phyloP scores from a whole-genome alignment of 2,888 invertebrate species.

The Drosophila anceps region DNA sequence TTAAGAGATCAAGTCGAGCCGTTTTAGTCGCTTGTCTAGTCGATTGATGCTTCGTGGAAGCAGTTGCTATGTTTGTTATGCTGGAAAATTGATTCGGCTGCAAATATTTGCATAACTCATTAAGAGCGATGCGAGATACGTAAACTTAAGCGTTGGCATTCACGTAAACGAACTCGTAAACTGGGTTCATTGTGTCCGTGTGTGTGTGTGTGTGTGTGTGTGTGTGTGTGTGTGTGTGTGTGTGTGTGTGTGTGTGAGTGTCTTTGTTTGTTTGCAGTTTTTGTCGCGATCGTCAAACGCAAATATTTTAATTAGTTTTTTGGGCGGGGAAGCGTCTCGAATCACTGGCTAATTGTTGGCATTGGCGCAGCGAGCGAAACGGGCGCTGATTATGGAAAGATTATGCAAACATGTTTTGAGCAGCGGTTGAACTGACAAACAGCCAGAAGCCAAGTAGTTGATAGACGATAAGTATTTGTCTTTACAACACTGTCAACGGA shows the following conservation, averaged over 20 bases:
- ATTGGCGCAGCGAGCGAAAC: conserved; percentile 48
- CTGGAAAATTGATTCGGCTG: conserved; percentile 67
- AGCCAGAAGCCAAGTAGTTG: neutral
- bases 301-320: conserved; percentile 79
- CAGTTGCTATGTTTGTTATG: conserved; percentile 40
- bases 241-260: neutral
- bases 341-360: conserved; percentile 61
- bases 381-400: conserved; percentile 60
- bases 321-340: conserved; percentile 52
- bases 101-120: conserved; percentile 79
- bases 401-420: conserved; percentile 59
- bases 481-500: conserved; percentile 2
- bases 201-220: conserved; percentile 13
- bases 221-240: conserved; percentile 18
- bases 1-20: neutral
- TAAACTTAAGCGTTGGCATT: conserved; percentile 16
- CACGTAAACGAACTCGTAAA: conserved; percentile 25
- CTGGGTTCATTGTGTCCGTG: conserved; percentile 15
- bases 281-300: conserved; percentile 63
- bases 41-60: conserved; percentile 13
- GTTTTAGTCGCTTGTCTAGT: neutral
- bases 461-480: too few relatives aligned
- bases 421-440: conserved; percentile 35
- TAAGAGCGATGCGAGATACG: conserved; percentile 65
- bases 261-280: conserved; percentile 36